Evolutionary conservation across 2,113 vertebrate species (phyloP).

Genomic region (Epinephelus moara): DNA sequence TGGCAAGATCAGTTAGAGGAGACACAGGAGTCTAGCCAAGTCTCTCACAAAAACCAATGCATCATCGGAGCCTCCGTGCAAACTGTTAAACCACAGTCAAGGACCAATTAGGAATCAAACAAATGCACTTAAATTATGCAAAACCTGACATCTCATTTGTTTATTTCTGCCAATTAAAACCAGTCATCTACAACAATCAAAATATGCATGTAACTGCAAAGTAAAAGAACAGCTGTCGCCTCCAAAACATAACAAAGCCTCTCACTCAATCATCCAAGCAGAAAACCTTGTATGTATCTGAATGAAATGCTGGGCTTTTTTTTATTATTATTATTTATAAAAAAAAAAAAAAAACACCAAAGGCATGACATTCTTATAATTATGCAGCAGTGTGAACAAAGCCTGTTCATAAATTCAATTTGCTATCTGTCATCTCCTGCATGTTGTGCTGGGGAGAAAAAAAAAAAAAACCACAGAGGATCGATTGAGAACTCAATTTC

Average conservation of each 20-base stretch:
- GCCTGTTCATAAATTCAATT: conserved; percentile 83
- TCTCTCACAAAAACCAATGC: conserved; percentile 7
- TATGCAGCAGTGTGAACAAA: conserved; percentile 79
- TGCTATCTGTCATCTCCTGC: conserved; percentile 80
- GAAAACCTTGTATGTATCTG: conserved; percentile 40
- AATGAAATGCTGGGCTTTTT: conserved; percentile 32
- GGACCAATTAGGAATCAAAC: conserved; percentile 31
- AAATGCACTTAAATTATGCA: conserved; percentile 9
- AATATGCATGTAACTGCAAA: conserved; percentile 25
- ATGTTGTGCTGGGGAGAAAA: conserved; percentile 51
- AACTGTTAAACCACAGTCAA: conserved; percentile 22
- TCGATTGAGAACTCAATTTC: conserved; percentile 78
- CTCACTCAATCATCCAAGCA: conserved; percentile 27
- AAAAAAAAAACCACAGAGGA: conserved; percentile 61
- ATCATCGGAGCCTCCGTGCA: neutral
- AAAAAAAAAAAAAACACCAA: conserved; percentile 55
- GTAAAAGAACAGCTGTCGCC: conserved; percentile 40
- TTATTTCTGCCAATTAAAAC: conserved; percentile 38
- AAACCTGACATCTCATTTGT: conserved; percentile 28
- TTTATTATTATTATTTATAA: neutral
- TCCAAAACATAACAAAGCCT: conserved; percentile 38
- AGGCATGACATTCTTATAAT: conserved; percentile 76
- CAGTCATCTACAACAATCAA: conserved; percentile 26
- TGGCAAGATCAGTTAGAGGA: conserved; percentile 45
- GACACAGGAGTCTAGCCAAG: neutral